Conservation (phyloP, 2,797 vertebrate species). For the Microchirus variegatus region DNA sequence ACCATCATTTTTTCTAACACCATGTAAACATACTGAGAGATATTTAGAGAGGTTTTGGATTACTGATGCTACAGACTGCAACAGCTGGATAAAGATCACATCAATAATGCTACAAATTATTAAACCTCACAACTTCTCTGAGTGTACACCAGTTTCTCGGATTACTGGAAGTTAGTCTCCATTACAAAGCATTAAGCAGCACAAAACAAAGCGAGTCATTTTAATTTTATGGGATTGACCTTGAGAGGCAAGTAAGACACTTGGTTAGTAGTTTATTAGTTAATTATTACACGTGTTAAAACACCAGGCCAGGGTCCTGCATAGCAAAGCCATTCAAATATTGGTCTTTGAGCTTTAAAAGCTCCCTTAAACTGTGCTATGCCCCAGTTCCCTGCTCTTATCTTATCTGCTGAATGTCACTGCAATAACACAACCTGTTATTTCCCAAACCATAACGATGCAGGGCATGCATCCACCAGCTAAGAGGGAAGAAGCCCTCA, state of each 20-base stretch:
- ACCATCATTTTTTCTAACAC: too few relatives aligned
- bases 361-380: conserved; percentile 11
- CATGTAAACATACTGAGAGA: too few relatives aligned
- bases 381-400: conserved; percentile 47
- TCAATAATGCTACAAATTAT: too few relatives aligned
- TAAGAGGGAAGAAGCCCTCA: conserved; percentile 20
- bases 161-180: too few relatives aligned
- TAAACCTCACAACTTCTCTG: too few relatives aligned
- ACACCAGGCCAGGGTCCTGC: conserved; percentile 16
- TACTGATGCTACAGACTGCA: too few relatives aligned
- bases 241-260: conserved; percentile 37
- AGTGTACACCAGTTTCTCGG: too few relatives aligned
- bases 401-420: conserved; percentile 70
- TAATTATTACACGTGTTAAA: conserved; percentile 66
- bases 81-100: too few relatives aligned
- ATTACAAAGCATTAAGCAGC: conserved; percentile 14
- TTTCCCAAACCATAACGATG: conserved; percentile 57
- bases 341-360: conserved; percentile 58
- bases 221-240: conserved; percentile 52
- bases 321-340: conserved; percentile 44
- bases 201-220: conserved; percentile 30
- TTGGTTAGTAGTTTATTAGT: conserved; percentile 51
- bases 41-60: too few relatives aligned
- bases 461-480: conserved; percentile 33
- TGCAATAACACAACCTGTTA: conserved; percentile 65